These are phyloP conservation scores for Oligia fasciuncula DNA, from an alignment of 2,888 invertebrate species.

Conservation along the genomic window DNA sequence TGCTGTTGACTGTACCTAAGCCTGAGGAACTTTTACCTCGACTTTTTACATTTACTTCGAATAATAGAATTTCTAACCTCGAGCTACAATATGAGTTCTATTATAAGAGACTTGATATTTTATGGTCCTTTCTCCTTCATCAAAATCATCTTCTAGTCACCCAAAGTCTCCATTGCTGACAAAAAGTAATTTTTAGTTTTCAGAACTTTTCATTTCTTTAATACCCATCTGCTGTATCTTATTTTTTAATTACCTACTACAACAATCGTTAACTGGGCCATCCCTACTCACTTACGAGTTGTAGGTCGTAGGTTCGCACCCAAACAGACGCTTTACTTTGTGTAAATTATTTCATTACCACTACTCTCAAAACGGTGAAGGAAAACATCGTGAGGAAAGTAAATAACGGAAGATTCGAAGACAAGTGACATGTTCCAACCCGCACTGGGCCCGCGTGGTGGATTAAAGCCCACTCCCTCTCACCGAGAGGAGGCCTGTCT, in stretches of 20 bases:
- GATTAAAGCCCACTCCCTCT: too few relatives aligned
- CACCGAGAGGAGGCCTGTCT: too few relatives aligned
- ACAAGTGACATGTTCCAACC: too few relatives aligned
- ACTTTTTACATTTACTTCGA: constrained; percentile 8
- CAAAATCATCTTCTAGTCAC: neutral
- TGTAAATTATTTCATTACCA: too few relatives aligned
- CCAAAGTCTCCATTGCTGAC: too few relatives aligned
- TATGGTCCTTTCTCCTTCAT: neutral
- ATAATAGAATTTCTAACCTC: neutral
- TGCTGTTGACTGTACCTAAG: neutral
- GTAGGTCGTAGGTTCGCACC: too few relatives aligned
- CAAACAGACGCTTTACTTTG: too few relatives aligned
- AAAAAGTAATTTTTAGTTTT: neutral
- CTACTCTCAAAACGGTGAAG: too few relatives aligned
- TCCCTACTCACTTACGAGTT: too few relatives aligned
- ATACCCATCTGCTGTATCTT: neutral
- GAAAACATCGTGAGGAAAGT: too few relatives aligned
- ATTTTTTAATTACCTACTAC: neutral
- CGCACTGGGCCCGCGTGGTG: too few relatives aligned
- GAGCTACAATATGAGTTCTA: neutral
- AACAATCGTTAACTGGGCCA: neutral
- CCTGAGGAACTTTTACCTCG: constrained; percentile 2
- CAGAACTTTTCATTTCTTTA: neutral
- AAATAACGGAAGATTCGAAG: too few relatives aligned
- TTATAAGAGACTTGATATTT: neutral